A percentile compares a stretch with the other conserved stretches of the same genome.
Conservation (phyloP, 2,113 vertebrate species). For the Columbina picui region DNA sequence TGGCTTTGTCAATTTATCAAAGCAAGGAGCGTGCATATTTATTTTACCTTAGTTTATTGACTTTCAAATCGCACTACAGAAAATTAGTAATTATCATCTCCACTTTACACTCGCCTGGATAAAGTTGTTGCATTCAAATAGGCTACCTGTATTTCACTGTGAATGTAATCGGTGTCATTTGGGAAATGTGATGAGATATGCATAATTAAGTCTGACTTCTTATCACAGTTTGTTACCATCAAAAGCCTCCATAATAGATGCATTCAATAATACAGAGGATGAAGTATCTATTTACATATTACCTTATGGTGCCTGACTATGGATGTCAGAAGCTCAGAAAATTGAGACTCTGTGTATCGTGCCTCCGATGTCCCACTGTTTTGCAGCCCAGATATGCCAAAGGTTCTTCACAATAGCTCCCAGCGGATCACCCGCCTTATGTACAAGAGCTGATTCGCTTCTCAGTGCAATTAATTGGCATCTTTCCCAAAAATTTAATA, state of each 20-base stretch:
- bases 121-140: slow-evolving; percentile 51
- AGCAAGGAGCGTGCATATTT: not conserved
- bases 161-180: slow-evolving; percentile 64
- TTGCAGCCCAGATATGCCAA: slow-evolving; percentile 4
- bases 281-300: slow-evolving; percentile 51
- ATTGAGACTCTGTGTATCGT: not conserved
- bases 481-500: not conserved
- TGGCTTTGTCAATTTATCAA: slow-evolving; percentile 9
- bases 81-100: slow-evolving; percentile 57
- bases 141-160: slow-evolving; percentile 50
- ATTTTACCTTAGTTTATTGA: slow-evolving; percentile 43
- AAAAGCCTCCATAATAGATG: slow-evolving; percentile 59
- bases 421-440: not conserved
- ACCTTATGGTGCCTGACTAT: slow-evolving; percentile 14
- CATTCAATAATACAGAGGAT: slow-evolving; percentile 17
- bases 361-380: not conserved
- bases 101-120: slow-evolving; percentile 5
- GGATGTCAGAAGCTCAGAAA: slow-evolving; percentile 31
- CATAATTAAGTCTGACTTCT: slow-evolving; percentile 74
- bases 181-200: slow-evolving; percentile 63
- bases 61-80: slow-evolving; percentile 21
- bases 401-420: not conserved
- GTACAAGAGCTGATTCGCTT: not conserved
- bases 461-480: not conserved
- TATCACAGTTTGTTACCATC: slow-evolving; percentile 67